These are phyloP conservation scores for Lasioglossum baleicum DNA, from an alignment of 1,140 invertebrate genomes.

Conservation along the genomic window DNA sequence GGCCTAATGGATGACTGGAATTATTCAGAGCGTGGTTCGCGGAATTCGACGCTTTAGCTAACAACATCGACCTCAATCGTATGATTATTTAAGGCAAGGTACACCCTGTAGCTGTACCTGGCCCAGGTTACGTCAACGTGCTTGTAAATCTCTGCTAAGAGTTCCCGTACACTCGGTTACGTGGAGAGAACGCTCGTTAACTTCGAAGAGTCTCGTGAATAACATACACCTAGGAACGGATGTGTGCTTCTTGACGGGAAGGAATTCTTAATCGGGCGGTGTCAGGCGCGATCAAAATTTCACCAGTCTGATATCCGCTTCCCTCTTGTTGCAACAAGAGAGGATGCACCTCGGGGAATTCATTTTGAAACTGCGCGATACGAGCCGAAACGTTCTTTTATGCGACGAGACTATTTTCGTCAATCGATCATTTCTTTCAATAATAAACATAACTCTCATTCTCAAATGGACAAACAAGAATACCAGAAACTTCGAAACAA, in stretches of 20 bases:
- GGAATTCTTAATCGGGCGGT: background rate
- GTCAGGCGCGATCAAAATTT: background rate
- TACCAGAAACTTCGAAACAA: no score
- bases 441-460: no score
- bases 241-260: background rate
- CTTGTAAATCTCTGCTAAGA: conserved; percentile 21
- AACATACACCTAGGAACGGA: background rate
- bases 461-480: no score
- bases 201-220: conserved; percentile 18
- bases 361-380: no score
- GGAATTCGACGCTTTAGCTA: conserved; percentile 16
- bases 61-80: conserved; percentile 10
- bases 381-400: no score
- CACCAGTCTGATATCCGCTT: background rate
- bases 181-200: conserved; percentile 16
- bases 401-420: no score
- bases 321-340: background rate
- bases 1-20: conserved; percentile 20
- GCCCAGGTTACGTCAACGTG: conserved; percentile 15
- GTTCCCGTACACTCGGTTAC: background rate
- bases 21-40: conserved; percentile 21
- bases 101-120: conserved; percentile 10
- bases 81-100: conserved; percentile 26
- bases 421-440: no score
- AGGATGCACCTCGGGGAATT: no score